Evolutionary conservation across 2,113 vertebrate genomes (phyloP), one percentile per base, ranked within the genome.

Genomic region (Pachycephala philippinensis): DNA sequence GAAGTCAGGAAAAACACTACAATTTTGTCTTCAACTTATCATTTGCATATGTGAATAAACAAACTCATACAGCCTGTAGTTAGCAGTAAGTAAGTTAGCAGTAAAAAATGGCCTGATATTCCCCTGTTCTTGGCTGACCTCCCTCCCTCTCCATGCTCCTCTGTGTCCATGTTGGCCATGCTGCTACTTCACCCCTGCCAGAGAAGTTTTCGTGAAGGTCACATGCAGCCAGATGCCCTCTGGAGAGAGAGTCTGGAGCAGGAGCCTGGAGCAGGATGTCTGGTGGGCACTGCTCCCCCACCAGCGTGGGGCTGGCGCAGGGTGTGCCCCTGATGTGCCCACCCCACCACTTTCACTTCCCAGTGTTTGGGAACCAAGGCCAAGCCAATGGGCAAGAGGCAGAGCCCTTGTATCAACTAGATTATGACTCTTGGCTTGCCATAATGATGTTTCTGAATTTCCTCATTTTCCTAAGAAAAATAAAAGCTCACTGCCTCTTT

Each of bases 241-340:
- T 57, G 56, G 50, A 56, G 13, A 26, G 50, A 56, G 13, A 26
- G 40, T 1, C 39, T 64, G 61, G 31, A 44, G 49, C 68, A 57
- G 22, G 10, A 40, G 24, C 13, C 59, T 83, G 40, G 19, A 50
- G 53, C 18, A 22, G 39, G 33, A 26, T 17, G 33, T 19, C 52
- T 35, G 6, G 19, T 20, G 19, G 31, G 33, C 35, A 31, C 8
- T 9, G 39, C 53, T 20, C 33, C 28, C 2, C 4, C 2, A 3
- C 21, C 2, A 13, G 19, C 28, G 15, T 42, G 49, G 8, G 39
- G n/a, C 8, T 76, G 39, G 54, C n/a, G 19, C 50, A 45, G 16
- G 3, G 3, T 16, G 26, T 31, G 13, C 14, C 28, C 24, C 21
- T 0, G 0, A 1, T 4, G 15, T n/a, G 28, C 15, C 31, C 1